Percentiles rank a stretch among this genome's conserved stretches.
phyloP scores from a whole-genome alignment of 2,797 vertebrate species.

The Rhyacichthys aspro region DNA sequence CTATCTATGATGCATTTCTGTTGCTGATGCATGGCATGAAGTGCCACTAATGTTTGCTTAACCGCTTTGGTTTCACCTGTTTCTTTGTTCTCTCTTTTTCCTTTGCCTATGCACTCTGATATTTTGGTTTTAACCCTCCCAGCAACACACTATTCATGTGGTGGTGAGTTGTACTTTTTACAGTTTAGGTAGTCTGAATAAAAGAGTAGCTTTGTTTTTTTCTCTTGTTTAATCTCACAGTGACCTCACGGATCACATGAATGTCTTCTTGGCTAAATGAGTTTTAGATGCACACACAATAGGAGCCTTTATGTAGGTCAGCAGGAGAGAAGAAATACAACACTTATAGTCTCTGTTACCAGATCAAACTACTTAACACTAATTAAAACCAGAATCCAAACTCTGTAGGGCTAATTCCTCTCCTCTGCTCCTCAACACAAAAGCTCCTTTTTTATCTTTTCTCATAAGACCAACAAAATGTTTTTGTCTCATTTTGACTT shows the following conservation, averaged over 20 bases:
- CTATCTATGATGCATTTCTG: constrained; percentile 57
- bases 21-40: constrained; percentile 67
- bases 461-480: constrained; percentile 6
- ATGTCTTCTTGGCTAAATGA: constrained; percentile 53
- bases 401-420: constrained; percentile 20
- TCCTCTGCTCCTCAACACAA: constrained; percentile 34
- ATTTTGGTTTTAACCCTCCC: constrained; percentile 86
- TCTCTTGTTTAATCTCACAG: constrained; percentile 58
- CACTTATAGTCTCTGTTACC: constrained; percentile 19
- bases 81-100: constrained; percentile 88
- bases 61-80: constrained; percentile 74
- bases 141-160: constrained; percentile 99
- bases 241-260: constrained; percentile 78
- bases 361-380: constrained; percentile 26
- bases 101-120: constrained; percentile 93
- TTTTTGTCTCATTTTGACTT: constrained; percentile 22
- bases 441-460: constrained; percentile 36
- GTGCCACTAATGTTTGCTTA: constrained; percentile 70
- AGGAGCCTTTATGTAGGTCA: constrained; percentile 55
- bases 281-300: constrained; percentile 48
- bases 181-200: constrained; percentile 65
- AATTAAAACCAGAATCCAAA: constrained; percentile 8
- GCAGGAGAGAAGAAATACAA: constrained; percentile 29
- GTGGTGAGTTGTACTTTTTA: constrained; percentile 94
- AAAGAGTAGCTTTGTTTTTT: constrained; percentile 41